Percentiles rank a stretch among this genome's conserved stretches.
Evolutionary conservation across 2,888 invertebrate genomes (phyloP).

Genomic region (Zootermopsis nevadensis): DNA sequence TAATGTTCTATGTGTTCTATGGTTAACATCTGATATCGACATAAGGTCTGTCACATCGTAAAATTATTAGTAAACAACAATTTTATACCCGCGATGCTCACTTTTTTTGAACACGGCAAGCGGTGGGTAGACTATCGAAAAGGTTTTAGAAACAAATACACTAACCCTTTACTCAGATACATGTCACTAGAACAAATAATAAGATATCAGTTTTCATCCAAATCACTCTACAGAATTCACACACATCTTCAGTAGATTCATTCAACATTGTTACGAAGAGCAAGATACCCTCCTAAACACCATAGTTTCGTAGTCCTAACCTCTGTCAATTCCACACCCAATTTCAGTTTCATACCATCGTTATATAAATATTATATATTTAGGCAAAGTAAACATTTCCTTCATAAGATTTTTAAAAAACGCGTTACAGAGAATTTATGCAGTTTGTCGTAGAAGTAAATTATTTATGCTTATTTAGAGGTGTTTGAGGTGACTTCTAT

Average conservation of each 20-base stretch:
- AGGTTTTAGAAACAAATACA: constrained; percentile 30
- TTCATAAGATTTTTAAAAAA: background rate
- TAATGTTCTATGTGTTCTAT: background rate
- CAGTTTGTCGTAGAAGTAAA: background rate
- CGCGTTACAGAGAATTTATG: background rate
- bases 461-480: constrained; percentile 6
- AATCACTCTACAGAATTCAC: constrained; percentile 37
- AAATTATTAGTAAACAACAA: constrained; percentile 52
- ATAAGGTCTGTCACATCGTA: constrained; percentile 47
- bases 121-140: constrained; percentile 31
- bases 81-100: constrained; percentile 51
- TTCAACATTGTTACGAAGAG: constrained; percentile 48
- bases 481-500: constrained; percentile 27
- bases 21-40: background rate
- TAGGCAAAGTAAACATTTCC: background rate
- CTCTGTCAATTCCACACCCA: constrained; percentile 45
- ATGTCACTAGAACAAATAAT: constrained; percentile 42
- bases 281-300: constrained; percentile 50
- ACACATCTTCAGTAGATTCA: constrained; percentile 49
- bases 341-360: background rate
- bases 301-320: constrained; percentile 47
- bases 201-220: constrained; percentile 36
- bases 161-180: constrained; percentile 41
- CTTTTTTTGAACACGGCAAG: constrained; percentile 51
- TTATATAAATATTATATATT: background rate